A percentile compares a stretch with the other conserved stretches of the same genome.
These are phyloP conservation scores for Etheostoma spectabile DNA, from an alignment of 2,113 vertebrate species.

Conservation along the genomic window DNA sequence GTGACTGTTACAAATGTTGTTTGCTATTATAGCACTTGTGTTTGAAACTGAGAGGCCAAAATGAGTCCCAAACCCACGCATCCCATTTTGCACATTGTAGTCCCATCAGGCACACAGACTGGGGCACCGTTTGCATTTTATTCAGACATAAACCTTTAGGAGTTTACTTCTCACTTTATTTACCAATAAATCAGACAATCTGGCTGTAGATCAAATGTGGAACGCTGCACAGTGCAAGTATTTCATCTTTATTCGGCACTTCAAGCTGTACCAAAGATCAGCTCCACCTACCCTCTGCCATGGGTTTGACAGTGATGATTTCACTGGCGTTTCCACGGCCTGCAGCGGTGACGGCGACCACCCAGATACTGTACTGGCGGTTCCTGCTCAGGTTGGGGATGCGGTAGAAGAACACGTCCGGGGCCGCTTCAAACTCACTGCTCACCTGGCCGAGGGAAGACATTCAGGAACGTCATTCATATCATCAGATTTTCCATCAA, in stretches of 20 bases:
- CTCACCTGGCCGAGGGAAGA: conserved; percentile 89
- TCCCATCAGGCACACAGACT: background rate
- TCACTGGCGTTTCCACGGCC: conserved; percentile 96
- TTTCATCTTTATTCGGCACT: background rate
- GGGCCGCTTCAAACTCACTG: conserved; percentile 97
- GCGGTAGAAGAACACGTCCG: conserved; percentile 96
- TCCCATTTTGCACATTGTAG: background rate
- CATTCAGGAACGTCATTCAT: background rate
- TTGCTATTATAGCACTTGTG: background rate
- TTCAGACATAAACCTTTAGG: background rate
- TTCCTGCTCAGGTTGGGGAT: conserved; percentile 96
- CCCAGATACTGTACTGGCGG: conserved; percentile 97
- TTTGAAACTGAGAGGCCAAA: background rate
- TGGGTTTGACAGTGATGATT: conserved; percentile 94
- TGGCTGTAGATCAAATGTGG: background rate
- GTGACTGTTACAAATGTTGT: background rate
- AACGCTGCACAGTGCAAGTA: background rate
- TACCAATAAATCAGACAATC: background rate
- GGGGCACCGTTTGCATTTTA: background rate
- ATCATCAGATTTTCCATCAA: background rate
- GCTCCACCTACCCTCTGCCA: conserved; percentile 90
- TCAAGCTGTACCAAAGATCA: background rate
- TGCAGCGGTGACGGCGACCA: conserved; percentile 94
- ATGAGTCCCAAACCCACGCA: background rate
- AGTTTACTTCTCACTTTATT: background rate